Percentiles rank a stretch among this genome's conserved stretches.
These are phyloP conservation scores for Copidosoma floridanum DNA, from an alignment of 1,140 invertebrate genomes.

Conservation along the genomic window DNA sequence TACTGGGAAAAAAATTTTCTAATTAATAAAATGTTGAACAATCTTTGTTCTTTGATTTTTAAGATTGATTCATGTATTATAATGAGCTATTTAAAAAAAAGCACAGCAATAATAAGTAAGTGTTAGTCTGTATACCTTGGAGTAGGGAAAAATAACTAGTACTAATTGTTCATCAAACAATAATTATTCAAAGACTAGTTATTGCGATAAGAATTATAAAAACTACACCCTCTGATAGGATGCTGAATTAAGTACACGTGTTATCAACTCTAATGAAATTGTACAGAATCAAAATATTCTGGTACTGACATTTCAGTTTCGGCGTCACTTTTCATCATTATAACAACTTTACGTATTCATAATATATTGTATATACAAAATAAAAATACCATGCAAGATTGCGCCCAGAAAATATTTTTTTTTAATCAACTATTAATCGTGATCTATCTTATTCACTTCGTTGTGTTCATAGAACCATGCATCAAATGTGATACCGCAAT, in stretches of 20 bases:
- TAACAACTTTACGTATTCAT: slow-evolving; percentile 13
- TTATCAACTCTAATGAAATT: not conserved
- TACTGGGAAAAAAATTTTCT: no score
- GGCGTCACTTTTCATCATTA: slow-evolving; percentile 9
- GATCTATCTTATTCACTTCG: slow-evolving; percentile 13
- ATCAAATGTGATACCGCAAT: slow-evolving; percentile 8
- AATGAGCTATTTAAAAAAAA: no score
- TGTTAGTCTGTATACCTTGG: no score
- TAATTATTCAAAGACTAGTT: slow-evolving; percentile 12
- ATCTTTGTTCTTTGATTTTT: no score
- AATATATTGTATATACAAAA: slow-evolving; percentile 7
- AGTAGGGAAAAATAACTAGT: no score
- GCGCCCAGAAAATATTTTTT: not conserved
- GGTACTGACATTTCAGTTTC: not conserved
- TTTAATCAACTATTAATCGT: not conserved
- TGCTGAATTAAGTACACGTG: slow-evolving; percentile 13
- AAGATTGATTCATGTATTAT: no score
- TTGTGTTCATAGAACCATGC: slow-evolving; percentile 21
- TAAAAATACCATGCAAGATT: slow-evolving; percentile 25
- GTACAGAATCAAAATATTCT: not conserved
- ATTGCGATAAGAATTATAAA: slow-evolving; percentile 18
- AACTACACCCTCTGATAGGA: slow-evolving; percentile 5
- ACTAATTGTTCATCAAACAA: no score
- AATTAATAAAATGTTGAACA: no score
- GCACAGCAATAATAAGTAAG: no score